Base-by-base conservation (phyloP, 2,797 vertebrate genomes). In the Paguma larvata region DNA sequence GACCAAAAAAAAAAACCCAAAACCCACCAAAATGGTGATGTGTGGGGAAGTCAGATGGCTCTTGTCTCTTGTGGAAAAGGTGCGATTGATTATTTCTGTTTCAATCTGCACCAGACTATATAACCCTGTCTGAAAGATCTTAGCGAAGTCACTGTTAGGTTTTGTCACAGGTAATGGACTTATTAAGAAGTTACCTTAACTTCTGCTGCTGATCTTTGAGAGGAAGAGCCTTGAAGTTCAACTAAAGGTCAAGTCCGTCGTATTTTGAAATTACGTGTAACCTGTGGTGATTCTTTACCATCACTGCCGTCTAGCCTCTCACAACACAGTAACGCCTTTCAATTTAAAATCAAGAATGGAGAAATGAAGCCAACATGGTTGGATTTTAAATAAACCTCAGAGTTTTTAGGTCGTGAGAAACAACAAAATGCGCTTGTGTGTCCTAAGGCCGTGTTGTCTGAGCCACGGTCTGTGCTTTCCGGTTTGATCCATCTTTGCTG, bases 201-300 rank as follows among this genome's bases (percentile, higher is more conserved):
- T 41, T 38, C 65, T 72, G 19, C 21, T 59, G 56, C 62, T 63
- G 46, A 73, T 62, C 79, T 94, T 65, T 93, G 78, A 92, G 82
- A 88, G 1, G 7, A 23, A 62, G 30, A 41, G 3, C 12, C 73
- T 67, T n/a, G n/a, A n/a, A 4, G 13, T 92, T 97, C 89, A 93
- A 75, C 44, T 70, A 84, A 94, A 96, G 70, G 53, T 89, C 34
- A 89, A 65, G 85, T 67, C 56, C 46, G 32, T 88, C 46, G 32
- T 88, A 51, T 73, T 78, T 89, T 88, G 89, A 63, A 87, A 41
- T 48, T 34, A 25, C 30, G 8, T 15, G 27, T 51, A 51, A 62
- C 41, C 32, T 77, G 9, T 53, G 7, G 25, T 67, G 62, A 48
- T 85, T 89, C 59, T 94, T 78, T 23, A 65, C 62, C n/a, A 14